Evolutionary conservation across 1,140 invertebrate species (phyloP), one percentile per base, ranked within the genome.

Genomic region (Brachionus koreanus): DNA sequence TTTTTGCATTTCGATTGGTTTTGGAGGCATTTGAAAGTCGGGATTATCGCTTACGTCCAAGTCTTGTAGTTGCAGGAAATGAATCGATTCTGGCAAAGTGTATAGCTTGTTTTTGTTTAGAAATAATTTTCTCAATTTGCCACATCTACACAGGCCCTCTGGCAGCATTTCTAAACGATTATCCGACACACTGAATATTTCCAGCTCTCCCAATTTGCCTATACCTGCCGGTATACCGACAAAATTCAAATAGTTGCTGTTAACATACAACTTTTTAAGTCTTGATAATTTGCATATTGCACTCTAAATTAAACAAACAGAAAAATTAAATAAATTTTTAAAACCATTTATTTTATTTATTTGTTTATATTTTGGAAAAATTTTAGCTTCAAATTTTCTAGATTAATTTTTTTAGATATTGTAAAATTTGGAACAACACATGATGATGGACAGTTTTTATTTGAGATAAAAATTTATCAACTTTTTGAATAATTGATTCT

Each of bases 81-180:
- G 96, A 84, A 99, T 95, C 2, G 97, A 95, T 88, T 99, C 97
- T 3, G 98, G 98, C 63, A 99, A 89, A 0, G 97, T 98, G 63
- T 99, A 96, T 23, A 99, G 89, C 39, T 92, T 91, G 90, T 99
- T 99, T 82, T 92, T 93, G 84, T 94, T 94, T 79, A 99, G 87
- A 87, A 98, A 95, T 23, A 99, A 89, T 88, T 95, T 95, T 87
- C 97, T 98, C 76, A 99, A 90, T 12, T 95, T 94, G 0, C 95
- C 96, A 90, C 97, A 99, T 87, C 94, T 92, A 89, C 94, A 97
- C 43, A 98, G 90, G 67, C 97, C 96, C 90, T 99, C 98, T 3
- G 98, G 97, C 85, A 99, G 97, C 93, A 98, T 97, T 90, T 99
- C 96, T 19, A 99, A 89, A 84, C 94, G 92, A 90, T 99, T 99